Percentiles rank a stretch among this genome's conserved stretches.
phyloP scores from a whole-genome alignment of 2,113 vertebrate genomes.

The Acanthochromis polyacanthus region DNA sequence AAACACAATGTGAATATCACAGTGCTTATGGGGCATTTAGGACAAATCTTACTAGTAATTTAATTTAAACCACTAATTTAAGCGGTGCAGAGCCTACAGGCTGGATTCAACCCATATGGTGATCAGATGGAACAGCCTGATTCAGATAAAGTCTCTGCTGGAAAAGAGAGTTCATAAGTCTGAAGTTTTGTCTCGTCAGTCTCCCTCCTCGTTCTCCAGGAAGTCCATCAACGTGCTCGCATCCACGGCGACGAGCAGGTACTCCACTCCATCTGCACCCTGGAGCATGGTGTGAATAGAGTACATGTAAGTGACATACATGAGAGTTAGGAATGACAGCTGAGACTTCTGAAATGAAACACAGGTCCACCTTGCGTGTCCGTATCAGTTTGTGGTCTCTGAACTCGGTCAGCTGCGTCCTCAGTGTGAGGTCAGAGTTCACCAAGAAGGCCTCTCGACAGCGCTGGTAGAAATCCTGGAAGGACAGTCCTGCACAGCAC shows the following conservation, averaged over 20 bases:
- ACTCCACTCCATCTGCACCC: conserved; percentile 96
- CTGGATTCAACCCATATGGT: not conserved
- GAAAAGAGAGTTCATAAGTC: not conserved
- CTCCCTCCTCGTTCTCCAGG: conserved; percentile 90
- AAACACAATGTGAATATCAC: conserved; percentile 20
- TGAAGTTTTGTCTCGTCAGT: conserved; percentile 68
- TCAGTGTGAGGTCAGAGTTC: conserved; percentile 96
- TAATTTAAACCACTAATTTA: conserved; percentile 16
- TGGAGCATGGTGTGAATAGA: conserved; percentile 60
- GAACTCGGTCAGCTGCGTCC: conserved; percentile 98
- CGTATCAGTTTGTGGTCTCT: conserved; percentile 96
- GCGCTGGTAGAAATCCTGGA: conserved; percentile 99
- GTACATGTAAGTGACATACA: not conserved
- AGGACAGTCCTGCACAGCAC: conserved; percentile 89
- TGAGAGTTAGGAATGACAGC: not conserved
- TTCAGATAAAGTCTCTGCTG: not conserved
- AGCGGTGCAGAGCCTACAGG: not conserved
- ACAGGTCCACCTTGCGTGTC: conserved; percentile 89
- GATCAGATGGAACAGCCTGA: not conserved
- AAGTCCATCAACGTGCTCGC: conserved; percentile 89
- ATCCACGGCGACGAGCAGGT: conserved; percentile 92
- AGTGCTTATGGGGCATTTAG: conserved; percentile 15
- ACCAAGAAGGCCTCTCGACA: conserved; percentile 97
- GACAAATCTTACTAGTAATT: conserved; percentile 1
- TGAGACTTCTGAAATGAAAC: not conserved